These are phyloP conservation scores for Odocoileus virginianus DNA, from an alignment of 2,113 vertebrate genomes.

Conservation along the genomic window DNA sequence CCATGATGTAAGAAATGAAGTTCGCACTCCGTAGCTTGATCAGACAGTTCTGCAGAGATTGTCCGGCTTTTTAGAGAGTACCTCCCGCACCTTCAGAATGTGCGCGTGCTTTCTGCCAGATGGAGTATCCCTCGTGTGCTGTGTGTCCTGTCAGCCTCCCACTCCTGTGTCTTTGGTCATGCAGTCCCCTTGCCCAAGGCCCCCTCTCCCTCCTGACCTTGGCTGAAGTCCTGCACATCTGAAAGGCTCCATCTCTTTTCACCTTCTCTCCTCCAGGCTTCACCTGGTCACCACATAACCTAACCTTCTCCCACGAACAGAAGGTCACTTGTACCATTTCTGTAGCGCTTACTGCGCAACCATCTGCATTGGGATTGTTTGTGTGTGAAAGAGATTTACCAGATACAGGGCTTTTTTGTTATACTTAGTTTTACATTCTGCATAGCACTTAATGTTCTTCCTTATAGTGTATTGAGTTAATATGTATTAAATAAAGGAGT, in stretches of 20 bases:
- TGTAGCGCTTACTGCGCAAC: background rate
- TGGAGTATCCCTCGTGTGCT: background rate
- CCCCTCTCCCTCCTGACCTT: background rate
- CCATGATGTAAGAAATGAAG: background rate
- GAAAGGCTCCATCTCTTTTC: background rate
- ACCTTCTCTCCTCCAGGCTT: background rate
- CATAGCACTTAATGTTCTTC: background rate
- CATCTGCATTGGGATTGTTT: background rate
- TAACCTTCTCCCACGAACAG: background rate
- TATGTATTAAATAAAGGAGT: slow-evolving; percentile 31
- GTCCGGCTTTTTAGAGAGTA: background rate
- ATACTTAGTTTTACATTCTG: background rate
- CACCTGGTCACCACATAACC: background rate
- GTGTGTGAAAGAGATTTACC: slow-evolving; percentile 10
- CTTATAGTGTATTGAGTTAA: slow-evolving; percentile 21
- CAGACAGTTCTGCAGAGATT: background rate
- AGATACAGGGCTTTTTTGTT: background rate
- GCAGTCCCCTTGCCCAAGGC: background rate
- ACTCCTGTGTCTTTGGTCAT: accelerated
- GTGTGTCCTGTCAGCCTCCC: background rate
- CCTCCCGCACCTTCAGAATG: background rate
- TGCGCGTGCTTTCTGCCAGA: background rate
- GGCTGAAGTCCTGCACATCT: background rate
- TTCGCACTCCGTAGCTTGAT: background rate
- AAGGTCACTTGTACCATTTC: background rate